phyloP scores from a whole-genome alignment of 2,113 vertebrate species.

The Anseranas semipalmata region DNA sequence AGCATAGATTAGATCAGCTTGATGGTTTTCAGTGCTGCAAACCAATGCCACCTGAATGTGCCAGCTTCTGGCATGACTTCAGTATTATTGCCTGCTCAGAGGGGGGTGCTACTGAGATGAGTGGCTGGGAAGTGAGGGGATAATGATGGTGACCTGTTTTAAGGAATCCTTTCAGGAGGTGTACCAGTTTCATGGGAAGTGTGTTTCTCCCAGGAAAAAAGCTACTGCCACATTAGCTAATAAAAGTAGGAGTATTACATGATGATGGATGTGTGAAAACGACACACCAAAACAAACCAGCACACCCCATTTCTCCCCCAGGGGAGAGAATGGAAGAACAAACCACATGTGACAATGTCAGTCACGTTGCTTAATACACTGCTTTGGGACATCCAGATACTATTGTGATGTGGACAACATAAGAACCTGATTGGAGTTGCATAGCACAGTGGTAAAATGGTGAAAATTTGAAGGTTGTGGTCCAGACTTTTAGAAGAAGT shows the following conservation, averaged over 20 bases:
- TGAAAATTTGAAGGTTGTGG: not conserved
- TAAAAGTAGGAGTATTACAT: not conserved
- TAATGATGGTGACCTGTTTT: not conserved
- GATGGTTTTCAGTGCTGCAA: not conserved
- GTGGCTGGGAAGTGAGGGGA: not conserved
- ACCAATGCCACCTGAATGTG: not conserved
- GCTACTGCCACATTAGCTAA: not conserved
- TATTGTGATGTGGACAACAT: not conserved
- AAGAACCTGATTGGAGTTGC: not conserved
- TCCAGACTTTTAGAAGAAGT: not conserved
- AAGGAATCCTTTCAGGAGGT: not conserved
- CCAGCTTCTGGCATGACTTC: not conserved
- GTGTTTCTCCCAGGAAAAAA: conserved; percentile 23
- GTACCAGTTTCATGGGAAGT: conserved; percentile 2
- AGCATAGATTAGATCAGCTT: not conserved
- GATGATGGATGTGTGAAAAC: conserved; percentile 43
- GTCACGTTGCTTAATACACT: conserved; percentile 1
- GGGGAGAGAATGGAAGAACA: conserved; percentile 18
- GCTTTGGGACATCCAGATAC: not conserved
- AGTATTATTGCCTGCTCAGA: not conserved
- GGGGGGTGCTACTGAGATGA: not conserved
- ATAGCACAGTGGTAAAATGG: not conserved
- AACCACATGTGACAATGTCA: conserved; percentile 5
- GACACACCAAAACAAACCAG: conserved; percentile 6
- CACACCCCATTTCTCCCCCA: not conserved